A percentile compares a stretch with the other conserved stretches of the same genome.
phyloP scores from a whole-genome alignment of 2,113 vertebrate genomes.

The Cairina moschata region DNA sequence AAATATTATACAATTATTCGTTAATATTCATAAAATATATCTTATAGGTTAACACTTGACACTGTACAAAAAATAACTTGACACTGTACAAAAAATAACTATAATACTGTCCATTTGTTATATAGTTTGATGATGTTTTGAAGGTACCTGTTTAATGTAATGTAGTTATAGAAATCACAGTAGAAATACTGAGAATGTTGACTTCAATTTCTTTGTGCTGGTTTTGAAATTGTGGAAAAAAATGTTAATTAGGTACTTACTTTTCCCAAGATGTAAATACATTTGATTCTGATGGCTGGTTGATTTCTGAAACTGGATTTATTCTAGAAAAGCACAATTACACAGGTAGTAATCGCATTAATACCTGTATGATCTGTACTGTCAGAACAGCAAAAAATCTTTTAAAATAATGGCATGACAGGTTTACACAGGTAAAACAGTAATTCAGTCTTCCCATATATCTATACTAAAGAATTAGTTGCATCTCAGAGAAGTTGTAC shows the following conservation, averaged over 20 bases:
- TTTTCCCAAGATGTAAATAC: not conserved
- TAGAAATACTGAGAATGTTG: not conserved
- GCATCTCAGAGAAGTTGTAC: not conserved
- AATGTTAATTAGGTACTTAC: not conserved
- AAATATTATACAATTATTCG: not conserved
- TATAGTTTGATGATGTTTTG: not conserved
- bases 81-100: not conserved
- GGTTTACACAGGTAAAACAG: not conserved
- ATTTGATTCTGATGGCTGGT: not conserved
- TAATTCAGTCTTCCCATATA: not conserved
- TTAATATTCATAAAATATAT: not conserved
- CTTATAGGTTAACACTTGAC: not conserved
- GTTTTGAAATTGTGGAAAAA: not conserved
- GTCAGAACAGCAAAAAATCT: constrained; percentile 6
- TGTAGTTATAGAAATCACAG: constrained; percentile 4
- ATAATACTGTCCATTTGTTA: not conserved
- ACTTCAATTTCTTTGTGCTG: not conserved
- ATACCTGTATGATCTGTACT: not conserved
- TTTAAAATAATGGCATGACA: not conserved
- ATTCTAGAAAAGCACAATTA: not conserved
- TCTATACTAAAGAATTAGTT: not conserved
- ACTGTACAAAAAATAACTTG: not conserved
- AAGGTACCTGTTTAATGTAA: not conserved
- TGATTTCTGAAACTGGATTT: constrained; percentile 5
- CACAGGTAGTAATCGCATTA: not conserved